A percentile compares a stretch with the other conserved stretches of the same genome.
Evolutionary conservation across 2,888 invertebrate species (phyloP).

Genomic region (Resseliella maxima): DNA sequence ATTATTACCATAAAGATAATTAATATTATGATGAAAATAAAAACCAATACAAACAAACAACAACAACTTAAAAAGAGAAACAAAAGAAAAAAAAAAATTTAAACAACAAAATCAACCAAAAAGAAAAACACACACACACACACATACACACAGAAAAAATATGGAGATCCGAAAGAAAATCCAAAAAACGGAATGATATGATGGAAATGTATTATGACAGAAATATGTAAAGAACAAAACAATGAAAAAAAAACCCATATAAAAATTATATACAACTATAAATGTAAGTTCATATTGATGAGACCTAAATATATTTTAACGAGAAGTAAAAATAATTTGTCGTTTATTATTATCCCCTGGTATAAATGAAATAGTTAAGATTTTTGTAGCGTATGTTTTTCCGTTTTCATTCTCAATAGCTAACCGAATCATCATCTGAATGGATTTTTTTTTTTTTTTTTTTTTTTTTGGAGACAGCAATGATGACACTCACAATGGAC

Average conservation of each 20-base stretch:
- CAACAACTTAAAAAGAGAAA: neutral
- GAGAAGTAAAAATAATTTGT: slow-evolving; percentile 42
- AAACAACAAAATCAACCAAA: slow-evolving; percentile 18
- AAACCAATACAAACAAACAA: too few relatives aligned
- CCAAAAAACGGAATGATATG: neutral
- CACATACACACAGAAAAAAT: too few relatives aligned
- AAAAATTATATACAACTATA: slow-evolving; percentile 24
- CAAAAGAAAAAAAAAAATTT: neutral
- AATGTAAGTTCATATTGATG: slow-evolving; percentile 51
- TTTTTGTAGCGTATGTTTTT: neutral
- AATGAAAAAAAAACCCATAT: neutral
- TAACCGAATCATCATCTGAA: neutral
- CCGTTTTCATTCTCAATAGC: too few relatives aligned
- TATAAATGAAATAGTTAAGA: slow-evolving; percentile 16
- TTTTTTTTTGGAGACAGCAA: neutral
- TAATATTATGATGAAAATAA: slow-evolving; percentile 18
- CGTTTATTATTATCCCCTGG: neutral
- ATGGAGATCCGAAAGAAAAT: neutral
- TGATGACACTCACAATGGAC: neutral
- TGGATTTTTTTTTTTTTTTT: neutral
- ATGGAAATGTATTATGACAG: neutral
- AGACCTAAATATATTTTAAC: slow-evolving; percentile 51
- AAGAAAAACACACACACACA: too few relatives aligned
- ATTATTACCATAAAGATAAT: slow-evolving; percentile 33
- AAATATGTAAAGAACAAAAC: slow-evolving; percentile 16